Conservation (phyloP, 2,797 vertebrate species). For the Danionella dracula region DNA sequence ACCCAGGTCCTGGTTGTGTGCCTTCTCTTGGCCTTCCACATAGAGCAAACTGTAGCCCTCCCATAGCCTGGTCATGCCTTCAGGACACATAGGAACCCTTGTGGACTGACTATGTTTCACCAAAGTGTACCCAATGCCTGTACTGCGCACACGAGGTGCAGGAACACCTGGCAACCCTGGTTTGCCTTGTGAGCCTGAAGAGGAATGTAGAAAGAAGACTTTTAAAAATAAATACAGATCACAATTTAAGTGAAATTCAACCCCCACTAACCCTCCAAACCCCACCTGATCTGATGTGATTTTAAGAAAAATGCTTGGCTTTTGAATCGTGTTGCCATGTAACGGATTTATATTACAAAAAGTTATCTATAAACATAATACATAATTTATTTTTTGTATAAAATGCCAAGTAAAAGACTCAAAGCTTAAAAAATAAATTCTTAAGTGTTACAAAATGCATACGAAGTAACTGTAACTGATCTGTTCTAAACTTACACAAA, state of each 20-base stretch:
- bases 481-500: too few relatives aligned
- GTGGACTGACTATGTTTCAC: slow-evolving; percentile 91
- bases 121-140: slow-evolving; percentile 82
- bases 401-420: too few relatives aligned
- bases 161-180: slow-evolving; percentile 68
- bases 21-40: slow-evolving; percentile 93
- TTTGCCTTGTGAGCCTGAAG: slow-evolving; percentile 74
- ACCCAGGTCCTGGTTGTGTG: slow-evolving; percentile 95
- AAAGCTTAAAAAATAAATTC: too few relatives aligned
- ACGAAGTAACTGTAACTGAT: too few relatives aligned
- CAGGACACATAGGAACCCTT: slow-evolving; percentile 84
- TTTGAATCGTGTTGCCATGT: too few relatives aligned
- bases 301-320: too few relatives aligned
- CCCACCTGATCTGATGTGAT: not conserved
- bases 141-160: slow-evolving; percentile 67
- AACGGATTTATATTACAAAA: too few relatives aligned
- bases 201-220: not conserved
- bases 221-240: not conserved
- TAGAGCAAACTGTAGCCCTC: slow-evolving; percentile 89
- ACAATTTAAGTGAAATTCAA: not conserved
- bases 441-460: too few relatives aligned
- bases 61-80: slow-evolving; percentile 87
- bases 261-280: too few relatives aligned
- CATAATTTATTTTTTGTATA: too few relatives aligned
- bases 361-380: too few relatives aligned